These are phyloP conservation scores for Atherinosoma microstoma DNA, from an alignment of 2,797 vertebrate species.

Conservation along the genomic window DNA sequence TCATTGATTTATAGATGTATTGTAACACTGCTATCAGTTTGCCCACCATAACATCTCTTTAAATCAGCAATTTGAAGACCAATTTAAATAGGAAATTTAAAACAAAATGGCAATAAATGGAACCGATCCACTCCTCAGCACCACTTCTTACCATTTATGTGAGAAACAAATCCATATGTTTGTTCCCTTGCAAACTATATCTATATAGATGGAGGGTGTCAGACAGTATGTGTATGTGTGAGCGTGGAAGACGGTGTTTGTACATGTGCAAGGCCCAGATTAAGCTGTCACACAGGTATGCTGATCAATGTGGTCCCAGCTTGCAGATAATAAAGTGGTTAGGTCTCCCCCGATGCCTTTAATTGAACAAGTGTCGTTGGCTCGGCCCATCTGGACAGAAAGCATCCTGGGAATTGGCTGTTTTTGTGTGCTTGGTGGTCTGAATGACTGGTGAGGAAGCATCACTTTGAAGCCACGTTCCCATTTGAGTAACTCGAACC, in stretches of 20 bases:
- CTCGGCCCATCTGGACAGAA: slow-evolving; percentile 61
- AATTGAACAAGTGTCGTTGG: slow-evolving; percentile 72
- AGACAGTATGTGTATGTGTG: not conserved
- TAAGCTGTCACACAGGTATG: slow-evolving; percentile 62
- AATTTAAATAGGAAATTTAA: slow-evolving; percentile 20
- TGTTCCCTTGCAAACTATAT: slow-evolving; percentile 20
- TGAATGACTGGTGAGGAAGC: slow-evolving; percentile 28
- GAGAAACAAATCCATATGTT: slow-evolving; percentile 22
- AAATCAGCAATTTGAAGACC: slow-evolving; percentile 35
- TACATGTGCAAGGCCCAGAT: slow-evolving; percentile 49
- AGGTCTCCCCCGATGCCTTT: slow-evolving; percentile 67
- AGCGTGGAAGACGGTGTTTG: slow-evolving; percentile 14
- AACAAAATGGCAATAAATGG: slow-evolving; percentile 37
- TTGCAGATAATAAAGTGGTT: slow-evolving; percentile 74
- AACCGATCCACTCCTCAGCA: slow-evolving; percentile 35
- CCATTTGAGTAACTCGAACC: not conserved
- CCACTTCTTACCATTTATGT: slow-evolving; percentile 5
- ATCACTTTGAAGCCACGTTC: slow-evolving; percentile 9
- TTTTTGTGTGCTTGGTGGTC: slow-evolving; percentile 37
- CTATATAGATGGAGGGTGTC: slow-evolving; percentile 15
- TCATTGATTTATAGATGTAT: no score
- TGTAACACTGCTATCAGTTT: no score
- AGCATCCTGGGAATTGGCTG: slow-evolving; percentile 59
- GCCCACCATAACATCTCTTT: not conserved
- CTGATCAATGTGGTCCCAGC: slow-evolving; percentile 74